Percentiles rank a stretch among this genome's conserved stretches.
These are phyloP conservation scores for Drosophila athabasca DNA, from an alignment of 1,140 invertebrate genomes.

Conservation along the genomic window DNA sequence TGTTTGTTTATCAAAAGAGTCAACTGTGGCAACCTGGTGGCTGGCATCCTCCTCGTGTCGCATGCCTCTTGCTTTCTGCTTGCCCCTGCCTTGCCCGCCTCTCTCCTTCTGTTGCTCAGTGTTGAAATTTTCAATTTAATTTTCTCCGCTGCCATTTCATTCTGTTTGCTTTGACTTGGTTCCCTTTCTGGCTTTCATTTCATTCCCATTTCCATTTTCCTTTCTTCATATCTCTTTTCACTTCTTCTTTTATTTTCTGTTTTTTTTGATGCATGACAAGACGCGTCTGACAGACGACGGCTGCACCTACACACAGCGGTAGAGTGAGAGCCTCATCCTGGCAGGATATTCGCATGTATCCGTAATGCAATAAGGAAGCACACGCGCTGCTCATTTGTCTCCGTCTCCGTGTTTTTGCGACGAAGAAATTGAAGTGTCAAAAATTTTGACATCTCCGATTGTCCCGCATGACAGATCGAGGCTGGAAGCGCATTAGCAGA, in stretches of 20 bases:
- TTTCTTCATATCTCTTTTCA: constrained; percentile 32
- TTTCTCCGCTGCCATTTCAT: constrained; percentile 69
- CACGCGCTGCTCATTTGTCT: constrained; percentile 73
- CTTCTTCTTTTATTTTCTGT: constrained; percentile 8
- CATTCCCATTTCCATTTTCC: constrained; percentile 28
- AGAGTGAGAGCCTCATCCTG: constrained; percentile 8
- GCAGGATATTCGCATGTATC: constrained; percentile 27
- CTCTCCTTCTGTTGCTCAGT: constrained; percentile 1
- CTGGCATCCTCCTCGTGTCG: constrained; percentile 12
- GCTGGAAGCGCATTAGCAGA: constrained; percentile 58
- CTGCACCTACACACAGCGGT: constrained; percentile 67
- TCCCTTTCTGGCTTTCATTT: constrained; percentile 28
- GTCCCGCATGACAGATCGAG: constrained; percentile 72
- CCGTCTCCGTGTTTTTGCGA: constrained; percentile 36
- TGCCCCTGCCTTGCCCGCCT: neutral
- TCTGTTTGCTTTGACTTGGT: constrained; percentile 76
- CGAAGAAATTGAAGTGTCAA: constrained; percentile 79
- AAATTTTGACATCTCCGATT: constrained; percentile 76
- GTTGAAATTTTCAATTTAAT: constrained; percentile 82
- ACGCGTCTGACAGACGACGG: constrained; percentile 67
- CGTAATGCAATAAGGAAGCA: constrained; percentile 46
- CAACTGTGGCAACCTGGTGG: constrained; percentile 77
- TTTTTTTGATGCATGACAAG: constrained; percentile 77
- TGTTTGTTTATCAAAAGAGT: constrained; percentile 80
- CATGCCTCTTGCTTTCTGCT: neutral